Conservation (phyloP, 2,888 invertebrate genomes). For the Sthenelais limicola region DNA sequence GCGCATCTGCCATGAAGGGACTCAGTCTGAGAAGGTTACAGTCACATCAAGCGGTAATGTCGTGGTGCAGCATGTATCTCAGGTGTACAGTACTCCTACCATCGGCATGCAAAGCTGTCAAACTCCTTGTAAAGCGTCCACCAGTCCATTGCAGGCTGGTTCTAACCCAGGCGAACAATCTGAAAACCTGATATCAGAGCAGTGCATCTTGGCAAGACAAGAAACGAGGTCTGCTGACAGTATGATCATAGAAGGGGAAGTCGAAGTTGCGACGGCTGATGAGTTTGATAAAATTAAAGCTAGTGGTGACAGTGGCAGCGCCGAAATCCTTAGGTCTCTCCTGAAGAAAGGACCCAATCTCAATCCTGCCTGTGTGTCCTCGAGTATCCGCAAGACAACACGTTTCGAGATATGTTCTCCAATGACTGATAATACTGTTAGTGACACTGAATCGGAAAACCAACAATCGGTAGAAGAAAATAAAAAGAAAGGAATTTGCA, state of each 20-base stretch:
- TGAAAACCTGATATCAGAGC: too few relatives aligned
- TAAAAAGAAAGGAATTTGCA: slow-evolving; percentile 62
- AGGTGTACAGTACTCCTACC: slow-evolving; percentile 32
- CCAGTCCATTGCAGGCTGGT: too few relatives aligned
- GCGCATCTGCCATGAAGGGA: slow-evolving; percentile 27
- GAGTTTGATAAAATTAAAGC: neutral
- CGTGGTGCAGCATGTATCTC: slow-evolving; percentile 34
- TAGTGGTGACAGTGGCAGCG: neutral
- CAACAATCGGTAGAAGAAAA: slow-evolving; percentile 4
- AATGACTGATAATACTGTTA: slow-evolving; percentile 13
- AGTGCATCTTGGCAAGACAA: too few relatives aligned
- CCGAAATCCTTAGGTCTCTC: too few relatives aligned
- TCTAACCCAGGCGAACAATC: too few relatives aligned
- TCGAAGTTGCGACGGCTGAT: too few relatives aligned
- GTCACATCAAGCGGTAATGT: slow-evolving; percentile 10
- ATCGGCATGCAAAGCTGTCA: too few relatives aligned
- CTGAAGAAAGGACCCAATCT: slow-evolving; percentile 59
- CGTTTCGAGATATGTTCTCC: too few relatives aligned
- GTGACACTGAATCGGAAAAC: slow-evolving; percentile 20
- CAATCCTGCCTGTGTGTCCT: slow-evolving; percentile 57
- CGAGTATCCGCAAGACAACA: neutral
- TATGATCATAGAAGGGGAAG: too few relatives aligned
- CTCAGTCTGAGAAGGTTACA: neutral
- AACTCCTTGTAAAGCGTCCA: too few relatives aligned
- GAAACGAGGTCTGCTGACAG: too few relatives aligned